Evolutionary conservation across 1,140 invertebrate genomes (phyloP).

Genomic region (Diachasmimorpha longicaudata): DNA sequence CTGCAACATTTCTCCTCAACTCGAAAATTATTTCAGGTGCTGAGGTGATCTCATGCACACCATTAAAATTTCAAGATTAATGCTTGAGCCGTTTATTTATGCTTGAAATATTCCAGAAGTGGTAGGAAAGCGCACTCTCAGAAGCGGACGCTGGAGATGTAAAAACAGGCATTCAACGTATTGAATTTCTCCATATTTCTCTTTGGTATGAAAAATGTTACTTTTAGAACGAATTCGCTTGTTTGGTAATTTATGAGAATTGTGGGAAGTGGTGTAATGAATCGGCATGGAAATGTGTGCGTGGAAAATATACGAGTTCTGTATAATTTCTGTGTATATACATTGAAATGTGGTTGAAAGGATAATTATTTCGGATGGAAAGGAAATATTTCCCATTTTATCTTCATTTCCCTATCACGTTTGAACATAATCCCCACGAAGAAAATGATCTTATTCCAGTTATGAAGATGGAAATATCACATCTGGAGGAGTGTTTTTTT

Average conservation of each 20-base stretch:
- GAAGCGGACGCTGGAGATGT: not conserved
- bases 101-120: not conserved
- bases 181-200: not conserved
- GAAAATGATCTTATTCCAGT: too few species aligned
- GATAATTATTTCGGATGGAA: too few species aligned
- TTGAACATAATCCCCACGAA: too few species aligned
- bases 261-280: not conserved
- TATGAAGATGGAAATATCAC: too few species aligned
- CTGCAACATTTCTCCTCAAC: not conserved
- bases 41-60: not conserved
- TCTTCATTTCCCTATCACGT: not conserved
- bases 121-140: not conserved
- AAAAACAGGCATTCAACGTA: not conserved
- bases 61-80: not conserved
- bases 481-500: too few species aligned
- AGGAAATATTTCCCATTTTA: too few species aligned
- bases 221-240: not conserved
- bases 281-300: not conserved
- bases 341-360: too few species aligned
- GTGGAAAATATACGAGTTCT: too few species aligned
- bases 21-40: not conserved
- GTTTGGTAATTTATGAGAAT: not conserved
- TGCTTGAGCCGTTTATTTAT: not conserved
- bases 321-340: not conserved
- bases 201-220: not conserved